Evolutionary conservation across 1,140 invertebrate genomes (phyloP).

Genomic region (Conus ventricosus): DNA sequence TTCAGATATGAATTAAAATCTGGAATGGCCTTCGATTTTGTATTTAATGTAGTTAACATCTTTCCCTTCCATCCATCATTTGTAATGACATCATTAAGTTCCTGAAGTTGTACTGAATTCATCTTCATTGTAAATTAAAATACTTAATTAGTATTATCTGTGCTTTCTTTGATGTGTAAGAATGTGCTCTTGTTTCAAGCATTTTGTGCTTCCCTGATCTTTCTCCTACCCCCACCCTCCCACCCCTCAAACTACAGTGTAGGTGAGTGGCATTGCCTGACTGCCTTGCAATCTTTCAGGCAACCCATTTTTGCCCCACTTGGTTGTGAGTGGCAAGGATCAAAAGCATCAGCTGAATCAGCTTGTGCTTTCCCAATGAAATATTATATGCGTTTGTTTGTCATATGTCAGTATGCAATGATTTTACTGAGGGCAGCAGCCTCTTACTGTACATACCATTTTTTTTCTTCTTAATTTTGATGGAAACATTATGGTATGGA

Average conservation of each 20-base stretch:
- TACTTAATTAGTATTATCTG: not conserved
- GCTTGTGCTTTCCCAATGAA: not conserved
- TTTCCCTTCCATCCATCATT: not conserved
- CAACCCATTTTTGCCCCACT: not conserved
- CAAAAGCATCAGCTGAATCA: not conserved
- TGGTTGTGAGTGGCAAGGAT: not conserved
- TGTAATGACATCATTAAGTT: not conserved
- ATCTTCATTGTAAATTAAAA: not conserved
- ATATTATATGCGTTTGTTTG: not conserved
- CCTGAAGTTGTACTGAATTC: not conserved
- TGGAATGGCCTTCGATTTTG: not conserved
- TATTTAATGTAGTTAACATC: not conserved
- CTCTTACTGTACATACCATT: not conserved
- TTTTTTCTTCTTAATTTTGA: not conserved
- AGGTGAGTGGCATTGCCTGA: not conserved
- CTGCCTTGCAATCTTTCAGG: not conserved
- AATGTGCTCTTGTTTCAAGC: too few species aligned
- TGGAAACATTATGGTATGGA: not conserved
- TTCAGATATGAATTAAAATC: not conserved
- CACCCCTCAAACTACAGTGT: too few species aligned
- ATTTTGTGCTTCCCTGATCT: too few species aligned
- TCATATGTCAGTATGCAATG: not conserved
- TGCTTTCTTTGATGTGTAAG: too few species aligned
- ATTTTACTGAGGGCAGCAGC: not conserved
- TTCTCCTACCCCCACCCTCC: too few species aligned